These are phyloP conservation scores for Sepioteuthis lessoniana DNA, from an alignment of 2,888 invertebrate species.

Conservation along the genomic window DNA sequence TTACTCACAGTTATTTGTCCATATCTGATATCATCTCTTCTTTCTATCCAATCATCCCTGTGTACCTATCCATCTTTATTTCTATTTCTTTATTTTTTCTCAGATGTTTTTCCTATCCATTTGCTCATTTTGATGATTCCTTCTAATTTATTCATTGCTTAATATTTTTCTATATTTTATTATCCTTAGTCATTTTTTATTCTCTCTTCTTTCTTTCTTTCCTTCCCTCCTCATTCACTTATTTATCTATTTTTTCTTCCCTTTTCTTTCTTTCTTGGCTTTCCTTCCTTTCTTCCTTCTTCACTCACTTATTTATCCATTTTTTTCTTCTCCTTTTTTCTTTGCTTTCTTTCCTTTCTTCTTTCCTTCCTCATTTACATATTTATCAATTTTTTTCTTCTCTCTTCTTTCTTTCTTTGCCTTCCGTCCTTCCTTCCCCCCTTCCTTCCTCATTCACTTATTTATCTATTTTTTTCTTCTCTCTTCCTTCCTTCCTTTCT, in stretches of 20 bases:
- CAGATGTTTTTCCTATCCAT: no score
- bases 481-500: not conserved
- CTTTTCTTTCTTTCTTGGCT: not conserved
- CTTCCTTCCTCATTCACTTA: not conserved
- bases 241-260: not conserved
- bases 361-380: not conserved
- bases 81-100: no score
- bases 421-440: no score
- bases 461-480: not conserved
- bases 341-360: not conserved
- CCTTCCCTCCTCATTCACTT: not conserved
- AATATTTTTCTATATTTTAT: no score
- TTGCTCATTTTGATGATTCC: no score
- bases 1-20: not conserved
- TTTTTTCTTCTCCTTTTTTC: not conserved
- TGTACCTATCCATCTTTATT: no score
- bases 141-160: no score
- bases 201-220: not conserved
- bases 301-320: no score
- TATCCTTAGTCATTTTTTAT: not conserved
- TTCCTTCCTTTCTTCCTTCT: not conserved
- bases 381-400: not conserved
- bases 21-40: not conserved
- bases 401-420: not conserved
- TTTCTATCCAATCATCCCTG: not conserved